Base-by-base conservation (phyloP, 1,140 invertebrate genomes). In the Papilio xuthus region DNA sequence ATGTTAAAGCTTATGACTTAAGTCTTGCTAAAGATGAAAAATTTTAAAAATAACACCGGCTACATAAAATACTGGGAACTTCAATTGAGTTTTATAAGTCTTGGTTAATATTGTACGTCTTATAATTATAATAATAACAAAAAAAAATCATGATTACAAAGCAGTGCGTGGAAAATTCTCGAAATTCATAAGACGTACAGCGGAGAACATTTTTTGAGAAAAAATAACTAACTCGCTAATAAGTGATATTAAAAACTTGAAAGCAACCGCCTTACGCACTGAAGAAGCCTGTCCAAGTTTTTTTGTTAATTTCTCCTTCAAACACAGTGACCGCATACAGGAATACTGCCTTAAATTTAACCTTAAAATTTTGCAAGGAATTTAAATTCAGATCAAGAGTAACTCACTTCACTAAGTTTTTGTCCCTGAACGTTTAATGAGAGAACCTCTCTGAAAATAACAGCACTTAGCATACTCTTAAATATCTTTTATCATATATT, bases 201-300 rank as follows among this genome's bases (percentile, higher is more conserved):
- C 23, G 41, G 47, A 6, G 23, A 32, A 75, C 26, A 56, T 53
- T 80, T 79, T 79, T 78, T 79, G 74, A 67, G 81, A 79, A 80
- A 81, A 74, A 77, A 78, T 71, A 71, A 75, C 81, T 78, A 82
- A 83, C 77, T 77, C 78, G 81, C 77, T 85, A 85, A 82, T 84
- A 85, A 85, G 77, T 82, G 80, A 81, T 79, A 80, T 84, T 84
- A 82, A 83, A 73, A 77, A 77, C 60, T 77, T 80, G 73, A 75
- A 77, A 76, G 77, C 79, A 78, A 80, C 70, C 63, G 53, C 26
- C 47, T 69, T 72, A 77, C 71, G 77, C 76, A 47, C 32, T 75
- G 28, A 71, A 76, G 80, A 63, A 77, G 76, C 32, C 71, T 72
- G 78, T 67, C 76, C 50, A 44, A n/a, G 56, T 42, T 70, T 76